phyloP scores from a whole-genome alignment of 2,888 invertebrate genomes.

The Melanargia galathea region DNA sequence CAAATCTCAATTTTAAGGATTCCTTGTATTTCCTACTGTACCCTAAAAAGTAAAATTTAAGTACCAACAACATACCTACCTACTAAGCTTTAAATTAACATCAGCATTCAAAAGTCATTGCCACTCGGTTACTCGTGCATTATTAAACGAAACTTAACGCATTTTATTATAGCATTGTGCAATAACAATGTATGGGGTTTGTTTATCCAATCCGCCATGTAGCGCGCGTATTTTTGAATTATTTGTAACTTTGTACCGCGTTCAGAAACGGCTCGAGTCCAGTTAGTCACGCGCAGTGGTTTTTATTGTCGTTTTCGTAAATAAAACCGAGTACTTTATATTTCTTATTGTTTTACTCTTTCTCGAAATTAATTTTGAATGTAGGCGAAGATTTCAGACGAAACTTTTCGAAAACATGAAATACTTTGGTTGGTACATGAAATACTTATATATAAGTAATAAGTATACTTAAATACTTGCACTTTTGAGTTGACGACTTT shows the following conservation, averaged over 20 bases:
- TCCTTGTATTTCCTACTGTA: too few relatives aligned
- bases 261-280: conserved; percentile 36
- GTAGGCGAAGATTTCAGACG: neutral
- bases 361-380: conserved; percentile 5
- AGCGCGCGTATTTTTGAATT: conserved; percentile 47
- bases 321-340: conserved; percentile 40
- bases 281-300: conserved; percentile 52
- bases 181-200: conserved; percentile 44
- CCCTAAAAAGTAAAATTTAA: too few relatives aligned
- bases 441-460: too few relatives aligned
- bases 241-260: conserved; percentile 42
- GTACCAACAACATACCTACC: too few relatives aligned
- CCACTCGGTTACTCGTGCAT: conserved; percentile 18
- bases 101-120: conserved; percentile 9
- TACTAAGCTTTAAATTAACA: too few relatives aligned
- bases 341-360: conserved; percentile 20
- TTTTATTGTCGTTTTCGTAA: conserved; percentile 51
- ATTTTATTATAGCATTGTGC: conserved; percentile 46
- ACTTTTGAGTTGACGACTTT: too few relatives aligned
- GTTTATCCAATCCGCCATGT: conserved; percentile 45
- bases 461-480: too few relatives aligned
- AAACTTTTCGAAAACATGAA: neutral
- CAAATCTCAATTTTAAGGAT: too few relatives aligned
- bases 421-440: too few relatives aligned
- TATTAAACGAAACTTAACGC: conserved; percentile 37